These are phyloP conservation scores for Lasioglossum morio DNA, from an alignment of 2,888 invertebrate genomes.

Conservation along the genomic window DNA sequence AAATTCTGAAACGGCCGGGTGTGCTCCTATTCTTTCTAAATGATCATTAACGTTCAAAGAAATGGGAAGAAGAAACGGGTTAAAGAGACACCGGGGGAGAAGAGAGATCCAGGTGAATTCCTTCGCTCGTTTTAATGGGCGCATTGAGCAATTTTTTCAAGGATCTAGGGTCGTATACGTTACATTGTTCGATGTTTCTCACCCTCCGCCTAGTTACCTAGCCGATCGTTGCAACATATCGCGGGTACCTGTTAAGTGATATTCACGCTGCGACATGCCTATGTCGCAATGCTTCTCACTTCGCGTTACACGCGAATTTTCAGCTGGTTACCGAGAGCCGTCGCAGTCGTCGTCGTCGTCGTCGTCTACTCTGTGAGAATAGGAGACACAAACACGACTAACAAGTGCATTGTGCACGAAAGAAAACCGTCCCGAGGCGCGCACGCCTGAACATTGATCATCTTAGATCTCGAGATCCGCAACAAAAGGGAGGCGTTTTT, in stretches of 20 bases:
- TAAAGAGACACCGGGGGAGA: background rate
- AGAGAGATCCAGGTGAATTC: background rate
- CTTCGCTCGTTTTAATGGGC: conserved; percentile 33
- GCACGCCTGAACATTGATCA: background rate
- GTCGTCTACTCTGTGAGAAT: background rate
- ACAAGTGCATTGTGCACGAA: background rate
- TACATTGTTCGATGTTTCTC: conserved; percentile 61
- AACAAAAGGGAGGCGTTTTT: background rate
- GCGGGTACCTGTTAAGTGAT: conserved; percentile 65
- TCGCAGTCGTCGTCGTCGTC: too few relatives aligned
- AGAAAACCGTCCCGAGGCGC: background rate
- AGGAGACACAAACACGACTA: background rate
- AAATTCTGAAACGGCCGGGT: conserved; percentile 28
- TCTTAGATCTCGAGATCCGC: background rate
- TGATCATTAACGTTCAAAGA: background rate
- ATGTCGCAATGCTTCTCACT: conserved; percentile 47
- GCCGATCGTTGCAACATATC: conserved; percentile 57
- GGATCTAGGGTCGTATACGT: conserved; percentile 54
- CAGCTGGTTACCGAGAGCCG: background rate
- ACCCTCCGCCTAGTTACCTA: conserved; percentile 46
- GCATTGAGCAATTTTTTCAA: conserved; percentile 58
- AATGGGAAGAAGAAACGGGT: background rate
- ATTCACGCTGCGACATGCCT: conserved; percentile 53
- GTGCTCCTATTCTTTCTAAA: conserved; percentile 11
- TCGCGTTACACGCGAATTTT: conserved; percentile 45